These are phyloP conservation scores for Polymixis flavicincta DNA, from an alignment of 2,888 invertebrate genomes.

Conservation along the genomic window DNA sequence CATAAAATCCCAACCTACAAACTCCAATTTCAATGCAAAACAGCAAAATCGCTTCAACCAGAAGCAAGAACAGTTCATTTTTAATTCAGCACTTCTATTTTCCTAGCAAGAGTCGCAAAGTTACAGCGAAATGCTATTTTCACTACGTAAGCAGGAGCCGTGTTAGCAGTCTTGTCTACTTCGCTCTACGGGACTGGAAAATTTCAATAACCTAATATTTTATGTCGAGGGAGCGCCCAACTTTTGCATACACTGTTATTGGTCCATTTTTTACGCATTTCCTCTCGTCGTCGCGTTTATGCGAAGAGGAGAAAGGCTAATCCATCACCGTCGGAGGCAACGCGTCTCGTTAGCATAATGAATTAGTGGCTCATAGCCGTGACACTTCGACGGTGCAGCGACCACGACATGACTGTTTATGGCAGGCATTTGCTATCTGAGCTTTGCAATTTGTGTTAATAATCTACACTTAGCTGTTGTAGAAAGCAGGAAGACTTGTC, in stretches of 20 bases:
- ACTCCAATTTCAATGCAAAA: constrained; percentile 13
- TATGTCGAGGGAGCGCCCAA: constrained; percentile 70
- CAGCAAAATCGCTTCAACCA: constrained; percentile 29
- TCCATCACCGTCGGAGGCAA: constrained; percentile 88
- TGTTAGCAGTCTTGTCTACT: constrained; percentile 70
- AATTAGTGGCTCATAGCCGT: constrained; percentile 78
- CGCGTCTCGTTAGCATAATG: constrained; percentile 88
- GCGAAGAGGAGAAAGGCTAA: constrained; percentile 76
- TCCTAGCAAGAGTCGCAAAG: constrained; percentile 43
- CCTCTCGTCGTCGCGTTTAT: constrained; percentile 69
- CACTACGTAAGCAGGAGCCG: constrained; percentile 63
- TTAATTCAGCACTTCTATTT: constrained; percentile 54
- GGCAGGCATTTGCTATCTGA: constrained; percentile 50
- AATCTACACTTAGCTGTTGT: background rate
- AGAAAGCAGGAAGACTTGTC: background rate
- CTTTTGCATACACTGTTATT: constrained; percentile 79
- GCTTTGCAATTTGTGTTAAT: constrained; percentile 43
- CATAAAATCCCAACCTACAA: background rate
- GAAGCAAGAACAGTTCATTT: constrained; percentile 48
- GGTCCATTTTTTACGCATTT: constrained; percentile 78
- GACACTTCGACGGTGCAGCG: constrained; percentile 59
- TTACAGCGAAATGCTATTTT: constrained; percentile 68
- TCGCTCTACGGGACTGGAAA: constrained; percentile 77
- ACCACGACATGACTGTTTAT: constrained; percentile 59
- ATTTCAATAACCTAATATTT: constrained; percentile 83